Base-by-base conservation (phyloP, 2,113 vertebrate genomes). In the Heliornis fulica region DNA sequence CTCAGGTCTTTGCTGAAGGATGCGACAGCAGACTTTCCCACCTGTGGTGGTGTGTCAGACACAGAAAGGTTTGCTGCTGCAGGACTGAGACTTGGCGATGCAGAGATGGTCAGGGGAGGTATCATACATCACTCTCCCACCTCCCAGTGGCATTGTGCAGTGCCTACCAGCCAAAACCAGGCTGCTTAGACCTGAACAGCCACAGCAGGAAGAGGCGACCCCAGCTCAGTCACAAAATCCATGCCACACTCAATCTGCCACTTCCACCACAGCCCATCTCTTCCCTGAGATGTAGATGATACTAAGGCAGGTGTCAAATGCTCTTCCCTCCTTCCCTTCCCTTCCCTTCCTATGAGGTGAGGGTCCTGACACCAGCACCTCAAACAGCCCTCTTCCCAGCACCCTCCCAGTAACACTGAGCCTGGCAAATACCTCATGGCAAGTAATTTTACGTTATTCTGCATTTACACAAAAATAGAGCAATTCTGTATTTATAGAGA, bases 391-490 rank as follows among this genome's bases (percentile, higher is more conserved):
- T 57, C 32, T 25, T 70, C 59, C 77, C 93, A 46, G 59, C 36
- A 66, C 82, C 90, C 76, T 93, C 76, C 86, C 91, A 72, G 70
- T 90, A 72, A 95, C 81, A 87, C 66, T 1, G 8, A 93, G 93
- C 88, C 95, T 96, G 90, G 91, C 72, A 81, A 90, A 93, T 94
- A 92, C 96, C 98, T 97, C 87, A 91, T 8, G 64, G 96, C 96
- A 97, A 96, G 93, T 92, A 97, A 97, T 76, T 97, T 95, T 98
- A 96, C 97, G 50, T 97, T 96, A 87, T 97, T 94, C 96, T 97
- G 96, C 97, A 95, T 97, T 95, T 97, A 97, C 98, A 97, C 96
- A 98, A 98, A 98, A 98, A 98, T 98, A 98, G 97, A 98, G 96
- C 96, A 96, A 96, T 95, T 96, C 96, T 98, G 90, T 97, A 88